Conservation (phyloP, 2,797 vertebrate species). For the Geotrypetes seraphini region DNA sequence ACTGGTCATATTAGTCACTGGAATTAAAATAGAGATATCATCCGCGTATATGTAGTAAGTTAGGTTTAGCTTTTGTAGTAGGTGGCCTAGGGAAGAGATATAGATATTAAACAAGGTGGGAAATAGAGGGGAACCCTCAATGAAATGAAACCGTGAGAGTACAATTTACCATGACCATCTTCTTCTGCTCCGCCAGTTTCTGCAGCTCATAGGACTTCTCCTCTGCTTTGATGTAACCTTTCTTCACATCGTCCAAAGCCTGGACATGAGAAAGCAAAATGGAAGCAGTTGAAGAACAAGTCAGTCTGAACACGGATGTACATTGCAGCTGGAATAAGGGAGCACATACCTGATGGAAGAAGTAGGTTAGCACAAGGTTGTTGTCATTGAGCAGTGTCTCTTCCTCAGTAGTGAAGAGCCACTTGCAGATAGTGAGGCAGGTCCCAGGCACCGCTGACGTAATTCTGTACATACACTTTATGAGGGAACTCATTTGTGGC, state of each 20-base stretch:
- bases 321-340: too few relatives aligned
- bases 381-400: conserved; percentile 90
- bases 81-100: too few relatives aligned
- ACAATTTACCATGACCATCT: conserved; percentile 89
- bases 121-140: too few relatives aligned
- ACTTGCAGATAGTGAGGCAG: conserved; percentile 85
- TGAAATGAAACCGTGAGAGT: too few relatives aligned
- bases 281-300: too few relatives aligned
- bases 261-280: conserved; percentile 26
- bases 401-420: conserved; percentile 92
- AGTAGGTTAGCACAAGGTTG: conserved; percentile 83
- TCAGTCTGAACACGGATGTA: too few relatives aligned
- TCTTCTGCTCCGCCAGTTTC: conserved; percentile 87
- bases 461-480: conserved; percentile 95
- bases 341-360: conserved; percentile 80
- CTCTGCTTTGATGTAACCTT: conserved; percentile 83
- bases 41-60: too few relatives aligned
- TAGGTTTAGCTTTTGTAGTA: too few relatives aligned
- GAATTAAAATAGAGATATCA: too few relatives aligned
- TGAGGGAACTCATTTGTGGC: conserved; percentile 95
- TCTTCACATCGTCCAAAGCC: conserved; percentile 90
- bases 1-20: too few relatives aligned
- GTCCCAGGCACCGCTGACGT: conserved; percentile 92
- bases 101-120: too few relatives aligned
- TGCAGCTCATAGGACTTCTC: conserved; percentile 93